Base-by-base conservation (phyloP, 2,888 invertebrate species). In the Eupithecia pulchellata region DNA sequence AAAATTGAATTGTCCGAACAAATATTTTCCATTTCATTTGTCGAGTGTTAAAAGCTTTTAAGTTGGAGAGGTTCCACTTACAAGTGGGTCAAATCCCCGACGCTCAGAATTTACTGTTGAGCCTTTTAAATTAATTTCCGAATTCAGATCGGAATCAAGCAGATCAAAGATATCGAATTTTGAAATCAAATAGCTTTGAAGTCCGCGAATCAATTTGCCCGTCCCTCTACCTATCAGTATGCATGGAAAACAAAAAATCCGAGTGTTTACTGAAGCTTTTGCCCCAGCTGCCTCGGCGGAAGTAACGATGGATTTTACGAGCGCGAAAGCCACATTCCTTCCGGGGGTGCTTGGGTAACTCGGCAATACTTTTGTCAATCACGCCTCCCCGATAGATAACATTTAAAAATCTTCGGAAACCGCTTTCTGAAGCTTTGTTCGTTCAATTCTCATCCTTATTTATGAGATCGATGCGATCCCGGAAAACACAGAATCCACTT, bases 341-440 rank as follows among this genome's bases (percentile, higher is more conserved):
- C 81, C 82, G 82, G 71, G 75, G 69, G 77, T 47, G 66, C 69
- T 69, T 64, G 61, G 27, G 39, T 52, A 66, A 66, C 64, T 66
- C 36, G 61, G 52, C 55, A 39, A 55, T 47, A 65, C 81, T 86
- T 84, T 86, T 84, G 86, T 86, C 88, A 89, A 86, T 88, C 89
- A 87, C 84, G 82, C 80, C 82, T 72, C 78, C 76, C 75, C 80
- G 84, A 87, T 86, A 87, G 84, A 87, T 86, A 87, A 87, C 83
- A 84, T 86, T 88, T 88, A 86, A 85, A 89, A 88, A 86, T 87
- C 82, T 79, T 84, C 80, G 77, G 82, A 79, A 79, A 78, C 79
- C 75, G 75, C 79, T 80, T 83, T 52, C 78, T 74, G 71, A 71
- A 71, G 71, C 79, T 77, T 83, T 85, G 84, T 84, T 80, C 78